Percentiles rank a stretch among this genome's conserved stretches.
phyloP scores from a whole-genome alignment of 1,140 invertebrate genomes.

The Aleiodes sp. region DNA sequence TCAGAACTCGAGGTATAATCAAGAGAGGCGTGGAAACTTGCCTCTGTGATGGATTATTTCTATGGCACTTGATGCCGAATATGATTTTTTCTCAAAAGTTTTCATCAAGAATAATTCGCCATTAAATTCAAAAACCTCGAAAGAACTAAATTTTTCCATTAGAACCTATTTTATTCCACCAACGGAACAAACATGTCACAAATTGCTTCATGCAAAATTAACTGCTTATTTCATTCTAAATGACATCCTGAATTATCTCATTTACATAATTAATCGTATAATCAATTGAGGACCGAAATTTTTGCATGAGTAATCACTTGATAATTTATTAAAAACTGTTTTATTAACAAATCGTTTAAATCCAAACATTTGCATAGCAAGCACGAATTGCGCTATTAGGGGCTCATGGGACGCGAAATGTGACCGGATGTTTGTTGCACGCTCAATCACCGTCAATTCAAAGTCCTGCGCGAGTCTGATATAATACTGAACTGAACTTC shows the following conservation, averaged over 20 bases:
- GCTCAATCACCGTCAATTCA: conserved; percentile 55
- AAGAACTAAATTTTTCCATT: no score
- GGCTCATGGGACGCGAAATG: conserved; percentile 29
- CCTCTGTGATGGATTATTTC: conserved; percentile 22
- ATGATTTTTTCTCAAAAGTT: background rate
- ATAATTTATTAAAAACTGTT: conserved; percentile 9
- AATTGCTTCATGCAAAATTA: no score
- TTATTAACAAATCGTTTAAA: background rate
- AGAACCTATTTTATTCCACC: no score
- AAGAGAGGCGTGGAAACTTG: conserved; percentile 29
- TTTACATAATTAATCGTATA: no score
- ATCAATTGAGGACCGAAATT: no score
- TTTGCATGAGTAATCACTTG: background rate
- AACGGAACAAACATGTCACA: no score
- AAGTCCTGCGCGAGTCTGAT: conserved; percentile 27
- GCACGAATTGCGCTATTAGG: background rate
- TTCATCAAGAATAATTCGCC: no score
- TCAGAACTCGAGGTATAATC: conserved; percentile 20
- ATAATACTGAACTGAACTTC: background rate
- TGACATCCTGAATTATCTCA: no score
- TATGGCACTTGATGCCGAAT: background rate
- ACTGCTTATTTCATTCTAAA: no score
- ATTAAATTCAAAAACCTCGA: no score
- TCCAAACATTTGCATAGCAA: background rate
- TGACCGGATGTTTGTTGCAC: conserved; percentile 53